Percentiles rank a stretch among this genome's conserved stretches.
Conservation (phyloP, 1,140 invertebrate genomes). For the Trinorchestia longiramus region DNA sequence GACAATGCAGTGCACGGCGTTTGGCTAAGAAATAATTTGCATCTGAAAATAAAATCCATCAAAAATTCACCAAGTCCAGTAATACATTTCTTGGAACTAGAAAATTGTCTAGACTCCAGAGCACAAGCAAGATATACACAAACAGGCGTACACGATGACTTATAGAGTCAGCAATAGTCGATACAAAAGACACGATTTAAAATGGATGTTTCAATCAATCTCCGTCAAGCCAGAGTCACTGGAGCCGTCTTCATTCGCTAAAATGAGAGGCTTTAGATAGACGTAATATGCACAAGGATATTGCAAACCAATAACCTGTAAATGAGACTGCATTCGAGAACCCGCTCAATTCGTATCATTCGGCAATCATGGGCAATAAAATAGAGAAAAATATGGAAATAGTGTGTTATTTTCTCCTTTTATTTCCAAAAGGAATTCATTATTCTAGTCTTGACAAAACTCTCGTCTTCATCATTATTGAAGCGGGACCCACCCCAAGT, state of each 20-base stretch:
- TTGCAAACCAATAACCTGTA: slow-evolving; percentile 15
- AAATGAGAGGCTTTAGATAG: background rate
- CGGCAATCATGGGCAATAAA: background rate
- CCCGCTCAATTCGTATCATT: background rate
- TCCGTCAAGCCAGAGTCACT: background rate
- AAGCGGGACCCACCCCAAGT: background rate
- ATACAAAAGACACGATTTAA: background rate
- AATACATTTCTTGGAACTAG: background rate
- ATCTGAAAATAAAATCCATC: background rate
- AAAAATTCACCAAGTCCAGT: background rate
- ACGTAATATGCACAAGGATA: background rate
- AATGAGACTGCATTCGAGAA: background rate
- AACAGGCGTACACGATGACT: background rate
- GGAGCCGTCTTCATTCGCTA: background rate
- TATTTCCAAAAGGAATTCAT: background rate
- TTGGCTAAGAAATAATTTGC: background rate
- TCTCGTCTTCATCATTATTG: background rate
- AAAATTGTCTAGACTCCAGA: background rate
- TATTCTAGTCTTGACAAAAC: slow-evolving; percentile 8
- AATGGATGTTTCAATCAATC: background rate
- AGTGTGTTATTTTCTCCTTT: background rate
- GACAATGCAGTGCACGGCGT: background rate
- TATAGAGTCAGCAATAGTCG: background rate
- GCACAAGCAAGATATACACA: background rate
- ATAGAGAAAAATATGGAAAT: background rate